Percentiles rank a stretch among this genome's conserved stretches.
Evolutionary conservation across 1,140 invertebrate species (phyloP).

Genomic region (Aporrectodea caliginosa): DNA sequence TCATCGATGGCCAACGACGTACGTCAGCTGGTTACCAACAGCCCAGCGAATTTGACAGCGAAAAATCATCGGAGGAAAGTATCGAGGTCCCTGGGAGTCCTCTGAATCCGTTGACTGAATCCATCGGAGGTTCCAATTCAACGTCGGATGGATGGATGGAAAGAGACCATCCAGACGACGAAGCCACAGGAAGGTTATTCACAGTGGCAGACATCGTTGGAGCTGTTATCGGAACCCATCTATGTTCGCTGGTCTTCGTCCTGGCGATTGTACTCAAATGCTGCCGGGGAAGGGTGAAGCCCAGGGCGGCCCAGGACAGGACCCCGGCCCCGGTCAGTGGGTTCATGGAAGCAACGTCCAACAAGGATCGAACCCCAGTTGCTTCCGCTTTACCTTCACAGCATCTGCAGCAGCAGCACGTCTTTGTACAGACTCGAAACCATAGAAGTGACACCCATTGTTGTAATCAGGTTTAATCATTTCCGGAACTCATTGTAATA

Average conservation of each 20-base stretch:
- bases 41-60: neutral
- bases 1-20: neutral
- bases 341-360: neutral
- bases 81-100: neutral
- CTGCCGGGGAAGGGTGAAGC: neutral
- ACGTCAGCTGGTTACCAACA: neutral
- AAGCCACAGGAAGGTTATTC: conserved; percentile 16
- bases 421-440: too few species aligned
- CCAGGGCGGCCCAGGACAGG: neutral
- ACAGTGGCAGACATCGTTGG: conserved; percentile 14
- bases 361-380: neutral
- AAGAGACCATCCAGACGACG: neutral
- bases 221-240: conserved; percentile 12
- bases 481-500: too few species aligned
- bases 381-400: too few species aligned
- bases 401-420: too few species aligned
- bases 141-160: neutral
- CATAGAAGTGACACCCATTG: too few species aligned
- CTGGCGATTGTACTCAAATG: neutral
- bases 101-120: neutral
- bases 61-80: too few species aligned
- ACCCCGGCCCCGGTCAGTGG: neutral
- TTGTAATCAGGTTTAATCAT: too few species aligned
- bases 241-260: conserved; percentile 36
- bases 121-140: neutral